Conservation (phyloP, 2,888 invertebrate genomes). For the Meandrusa payeni region DNA sequence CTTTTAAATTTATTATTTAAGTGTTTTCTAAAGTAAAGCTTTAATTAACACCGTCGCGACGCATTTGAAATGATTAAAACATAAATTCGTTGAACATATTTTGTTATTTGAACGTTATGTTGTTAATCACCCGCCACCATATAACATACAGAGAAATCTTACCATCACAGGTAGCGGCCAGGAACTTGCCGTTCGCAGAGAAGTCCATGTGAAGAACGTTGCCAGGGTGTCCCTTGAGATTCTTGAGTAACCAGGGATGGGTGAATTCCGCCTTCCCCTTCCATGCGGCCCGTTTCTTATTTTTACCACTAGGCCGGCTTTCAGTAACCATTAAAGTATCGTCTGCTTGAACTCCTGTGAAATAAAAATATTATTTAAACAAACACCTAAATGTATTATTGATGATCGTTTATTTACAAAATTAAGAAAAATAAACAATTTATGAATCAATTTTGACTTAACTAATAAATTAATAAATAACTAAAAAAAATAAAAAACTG, state of each 20-base stretch:
- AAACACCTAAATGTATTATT: no score
- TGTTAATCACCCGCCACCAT: slow-evolving; percentile 27
- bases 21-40: no score
- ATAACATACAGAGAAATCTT: slow-evolving; percentile 50
- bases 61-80: slow-evolving; percentile 20
- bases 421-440: no score
- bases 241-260: slow-evolving; percentile 90
- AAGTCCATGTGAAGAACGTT: slow-evolving; percentile 88
- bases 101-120: slow-evolving; percentile 5
- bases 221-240: slow-evolving; percentile 91
- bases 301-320: slow-evolving; percentile 60
- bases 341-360: slow-evolving; percentile 53
- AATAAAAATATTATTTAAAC: slow-evolving; percentile 1
- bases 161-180: slow-evolving; percentile 93
- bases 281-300: slow-evolving; percentile 75
- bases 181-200: slow-evolving; percentile 91
- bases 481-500: no score
- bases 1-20: no score
- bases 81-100: slow-evolving; percentile 3
- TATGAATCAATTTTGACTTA: no score
- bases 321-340: slow-evolving; percentile 51
- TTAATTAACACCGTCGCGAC: background rate
- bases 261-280: slow-evolving; percentile 77
- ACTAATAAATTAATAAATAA: no score
- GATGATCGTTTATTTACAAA: no score